Conservation (phyloP, 2,888 invertebrate genomes). For the Ernsta delagoae region DNA sequence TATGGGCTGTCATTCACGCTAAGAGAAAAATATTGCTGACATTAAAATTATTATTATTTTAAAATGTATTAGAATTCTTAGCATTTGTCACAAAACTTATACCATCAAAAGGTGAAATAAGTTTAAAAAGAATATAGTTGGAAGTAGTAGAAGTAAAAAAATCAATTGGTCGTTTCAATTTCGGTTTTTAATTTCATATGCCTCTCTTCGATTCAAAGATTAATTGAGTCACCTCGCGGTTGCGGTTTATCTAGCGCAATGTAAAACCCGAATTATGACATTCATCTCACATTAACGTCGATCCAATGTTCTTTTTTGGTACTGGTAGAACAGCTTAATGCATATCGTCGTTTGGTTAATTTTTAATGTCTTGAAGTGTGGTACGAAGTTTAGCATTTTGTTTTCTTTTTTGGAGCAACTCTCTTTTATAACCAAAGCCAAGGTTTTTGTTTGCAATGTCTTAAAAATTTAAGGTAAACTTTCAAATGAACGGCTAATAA, state of each 20-base stretch:
- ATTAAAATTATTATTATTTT: no score
- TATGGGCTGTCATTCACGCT: no score
- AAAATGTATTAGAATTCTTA: neutral
- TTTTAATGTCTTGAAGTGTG: neutral
- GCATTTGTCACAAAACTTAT: neutral
- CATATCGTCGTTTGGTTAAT: neutral
- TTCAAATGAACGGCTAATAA: no score
- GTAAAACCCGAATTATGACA: conserved; percentile 10
- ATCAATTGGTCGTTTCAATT: neutral
- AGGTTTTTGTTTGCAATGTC: no score
- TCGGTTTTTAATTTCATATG: neutral
- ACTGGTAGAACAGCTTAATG: conserved; percentile 9
- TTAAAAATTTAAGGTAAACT: no score
- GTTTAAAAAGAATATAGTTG: no score
- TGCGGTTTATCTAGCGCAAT: conserved; percentile 8
- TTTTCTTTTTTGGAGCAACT: neutral
- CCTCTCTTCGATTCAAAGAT: conserved; percentile 9
- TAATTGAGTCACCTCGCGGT: conserved; percentile 25
- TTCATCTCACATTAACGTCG: conserved; percentile 18
- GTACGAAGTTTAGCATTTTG: neutral
- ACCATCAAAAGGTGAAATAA: no score
- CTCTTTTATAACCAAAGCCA: neutral
- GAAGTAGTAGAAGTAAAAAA: no score
- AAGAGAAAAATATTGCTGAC: no score
- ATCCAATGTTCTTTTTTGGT: neutral